Percentiles rank a stretch among this genome's conserved stretches.
These are phyloP conservation scores for Drosophila busckii DNA, from an alignment of 1,140 invertebrate genomes.

Conservation along the genomic window DNA sequence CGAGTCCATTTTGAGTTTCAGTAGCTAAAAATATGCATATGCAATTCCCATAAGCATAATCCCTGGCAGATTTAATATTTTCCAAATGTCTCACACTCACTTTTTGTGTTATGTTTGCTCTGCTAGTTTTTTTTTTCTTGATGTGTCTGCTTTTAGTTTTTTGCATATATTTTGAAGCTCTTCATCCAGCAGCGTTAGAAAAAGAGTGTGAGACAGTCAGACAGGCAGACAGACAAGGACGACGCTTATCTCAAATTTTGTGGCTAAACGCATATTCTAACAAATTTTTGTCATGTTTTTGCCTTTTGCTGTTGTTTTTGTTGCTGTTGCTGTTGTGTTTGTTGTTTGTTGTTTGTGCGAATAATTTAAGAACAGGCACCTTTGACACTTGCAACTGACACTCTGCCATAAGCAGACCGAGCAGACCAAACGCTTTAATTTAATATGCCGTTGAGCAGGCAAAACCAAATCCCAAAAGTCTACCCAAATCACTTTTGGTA, in stretches of 20 bases:
- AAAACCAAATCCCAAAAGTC: slow-evolving; percentile 66
- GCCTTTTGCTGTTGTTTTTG: slow-evolving; percentile 5
- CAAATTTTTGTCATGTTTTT: slow-evolving; percentile 70
- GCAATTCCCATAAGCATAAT: slow-evolving; percentile 53
- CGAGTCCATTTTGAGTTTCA: too few relatives aligned
- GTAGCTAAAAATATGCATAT: slow-evolving; percentile 21
- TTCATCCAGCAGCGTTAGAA: not conserved
- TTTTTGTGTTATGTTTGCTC: not conserved
- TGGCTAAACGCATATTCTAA: slow-evolving; percentile 70
- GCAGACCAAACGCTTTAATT: slow-evolving; percentile 64
- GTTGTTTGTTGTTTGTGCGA: too few relatives aligned
- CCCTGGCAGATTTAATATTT: slow-evolving; percentile 39
- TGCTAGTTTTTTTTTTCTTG: slow-evolving; percentile 13
- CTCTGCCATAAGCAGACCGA: slow-evolving; percentile 31
- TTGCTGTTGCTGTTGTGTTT: slow-evolving; percentile 41
- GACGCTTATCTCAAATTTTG: slow-evolving; percentile 60
- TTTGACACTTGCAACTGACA: slow-evolving; percentile 75
- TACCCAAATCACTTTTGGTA: slow-evolving; percentile 76
- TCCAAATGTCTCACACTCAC: slow-evolving; percentile 26
- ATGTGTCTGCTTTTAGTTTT: slow-evolving; percentile 29
- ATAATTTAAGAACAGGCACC: slow-evolving; percentile 75
- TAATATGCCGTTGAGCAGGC: slow-evolving; percentile 71
- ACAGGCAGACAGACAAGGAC: slow-evolving; percentile 14
- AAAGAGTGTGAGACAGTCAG: not conserved
- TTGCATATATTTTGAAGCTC: slow-evolving; percentile 60